These are phyloP conservation scores for Achatina immaculata DNA, from an alignment of 1,140 invertebrate species.

Conservation along the genomic window DNA sequence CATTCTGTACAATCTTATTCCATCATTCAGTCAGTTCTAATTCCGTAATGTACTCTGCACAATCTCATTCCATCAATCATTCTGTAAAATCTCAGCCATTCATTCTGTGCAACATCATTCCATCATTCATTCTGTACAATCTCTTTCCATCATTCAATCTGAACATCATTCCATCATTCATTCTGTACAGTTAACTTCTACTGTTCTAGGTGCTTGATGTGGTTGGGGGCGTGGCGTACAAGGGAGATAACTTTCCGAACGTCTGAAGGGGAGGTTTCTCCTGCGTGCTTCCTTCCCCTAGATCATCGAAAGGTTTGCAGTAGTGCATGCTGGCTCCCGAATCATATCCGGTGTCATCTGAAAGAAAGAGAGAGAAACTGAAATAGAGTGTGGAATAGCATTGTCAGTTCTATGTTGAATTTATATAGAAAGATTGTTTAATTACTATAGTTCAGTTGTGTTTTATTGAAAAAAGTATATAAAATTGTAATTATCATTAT, in stretches of 20 bases:
- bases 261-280: conserved; percentile 26
- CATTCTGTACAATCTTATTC: too few relatives aligned
- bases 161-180: not conserved
- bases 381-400: too few relatives aligned
- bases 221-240: conserved; percentile 26
- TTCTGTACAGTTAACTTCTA: not conserved
- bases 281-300: not conserved
- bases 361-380: not conserved
- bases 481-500: too few relatives aligned
- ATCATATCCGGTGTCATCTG: conserved; percentile 39
- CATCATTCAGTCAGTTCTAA: too few relatives aligned
- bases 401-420: too few relatives aligned
- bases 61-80: too few relatives aligned
- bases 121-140: not conserved
- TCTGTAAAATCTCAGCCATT: too few relatives aligned
- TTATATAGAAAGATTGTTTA: too few relatives aligned
- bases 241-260: conserved; percentile 34
- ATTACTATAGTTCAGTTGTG: too few relatives aligned
- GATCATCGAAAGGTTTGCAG: conserved; percentile 30
- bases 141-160: not conserved
- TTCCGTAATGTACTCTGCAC: too few relatives aligned
- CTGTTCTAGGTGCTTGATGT: not conserved
- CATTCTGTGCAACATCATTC: too few relatives aligned
- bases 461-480: too few relatives aligned
- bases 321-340: conserved; percentile 35